Evolutionary conservation across 2,888 invertebrate genomes (phyloP), one percentile per base, ranked within the genome.

Genomic region (Eurois occulta): DNA sequence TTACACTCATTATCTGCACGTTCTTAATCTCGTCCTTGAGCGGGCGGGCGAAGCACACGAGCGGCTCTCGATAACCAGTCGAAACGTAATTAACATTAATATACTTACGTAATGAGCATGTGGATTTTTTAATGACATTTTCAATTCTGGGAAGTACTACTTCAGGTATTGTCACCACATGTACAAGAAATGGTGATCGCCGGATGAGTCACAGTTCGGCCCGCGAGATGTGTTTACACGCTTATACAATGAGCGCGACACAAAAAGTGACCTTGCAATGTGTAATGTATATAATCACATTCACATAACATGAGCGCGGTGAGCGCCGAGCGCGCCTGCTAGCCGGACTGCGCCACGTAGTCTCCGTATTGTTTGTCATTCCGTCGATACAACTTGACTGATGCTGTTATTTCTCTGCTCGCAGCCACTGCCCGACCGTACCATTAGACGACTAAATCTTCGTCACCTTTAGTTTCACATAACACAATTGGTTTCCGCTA

Each of bases 11-110:
- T 87, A 88, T 87, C 87, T 82, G 35, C 80, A 79, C 77, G 80
- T 81, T 79, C 81, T 80, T 81, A 86, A 80, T 81, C 80, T 82
- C 71, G 83, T 72, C 85, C 80, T 83, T 80, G 83, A 81, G 64
- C 71, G 21, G 6, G 32, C 78, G 32, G 24, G 8, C 72, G 58
- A 18, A 35, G 35, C 71, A 10, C 72, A 41, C 67, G 58, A 18
- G 28, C 46, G 35, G 35, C 65, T 72, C 24, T 11, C 58, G 3
- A 77, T 77, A 78, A n/a, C 65, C 65, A n/a, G 8, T 86, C 78
- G 46, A 65, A 43, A 67, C 67, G 67, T 86, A 48, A 72, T 81
- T 81, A 72, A 76, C 67, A 72, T 83, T 70, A 48, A 43, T 41
- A 32, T 73, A 46, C 35, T 81, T 67, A 67, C 60, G 28, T 69